Evolutionary conservation across 2,888 invertebrate species (phyloP).

Genomic region (Spisula subtruncata): DNA sequence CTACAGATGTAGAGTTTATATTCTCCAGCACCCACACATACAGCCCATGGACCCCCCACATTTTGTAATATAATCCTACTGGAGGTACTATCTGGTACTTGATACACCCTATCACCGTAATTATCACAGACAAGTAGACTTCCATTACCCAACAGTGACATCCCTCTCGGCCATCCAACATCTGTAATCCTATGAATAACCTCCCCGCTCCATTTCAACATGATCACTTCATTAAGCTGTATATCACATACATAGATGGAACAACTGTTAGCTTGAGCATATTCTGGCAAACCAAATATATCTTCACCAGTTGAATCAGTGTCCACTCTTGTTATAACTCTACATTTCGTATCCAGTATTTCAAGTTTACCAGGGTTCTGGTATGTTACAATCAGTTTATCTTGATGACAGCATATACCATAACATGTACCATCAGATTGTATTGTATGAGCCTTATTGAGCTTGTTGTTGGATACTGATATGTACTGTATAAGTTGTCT

Average conservation of each 20-base stretch:
- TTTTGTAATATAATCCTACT: not conserved
- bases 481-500: not conserved
- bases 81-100: not conserved
- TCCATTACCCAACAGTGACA: not conserved
- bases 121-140: not conserved
- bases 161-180: not conserved
- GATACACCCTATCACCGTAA: not conserved
- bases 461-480: not conserved
- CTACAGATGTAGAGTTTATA: not conserved
- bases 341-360: not conserved
- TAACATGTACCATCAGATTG: not conserved
- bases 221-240: not conserved
- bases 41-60: not conserved
- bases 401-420: not conserved
- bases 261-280: not conserved
- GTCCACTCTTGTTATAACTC: not conserved
- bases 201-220: not conserved
- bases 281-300: not conserved
- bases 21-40: not conserved
- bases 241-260: not conserved
- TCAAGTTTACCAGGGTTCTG: not conserved
- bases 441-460: not conserved
- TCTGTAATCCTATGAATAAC: not conserved
- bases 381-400: not conserved
- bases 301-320: not conserved